These are phyloP conservation scores for Megatriorchis doriae DNA, from an alignment of 2,113 vertebrate species.

Conservation along the genomic window DNA sequence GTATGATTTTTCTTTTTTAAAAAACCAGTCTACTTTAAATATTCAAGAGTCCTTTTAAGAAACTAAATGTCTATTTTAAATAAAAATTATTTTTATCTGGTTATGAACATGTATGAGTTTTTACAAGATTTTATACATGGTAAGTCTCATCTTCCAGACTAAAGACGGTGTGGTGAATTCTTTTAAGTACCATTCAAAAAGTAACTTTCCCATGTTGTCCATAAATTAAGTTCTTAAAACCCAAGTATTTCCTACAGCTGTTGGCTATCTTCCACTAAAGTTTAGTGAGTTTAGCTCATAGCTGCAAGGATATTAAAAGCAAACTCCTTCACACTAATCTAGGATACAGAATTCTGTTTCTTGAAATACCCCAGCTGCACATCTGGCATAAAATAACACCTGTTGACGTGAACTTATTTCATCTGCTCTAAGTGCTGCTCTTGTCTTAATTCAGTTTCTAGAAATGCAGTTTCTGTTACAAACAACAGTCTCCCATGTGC, in stretches of 20 bases:
- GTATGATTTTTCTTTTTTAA: not conserved
- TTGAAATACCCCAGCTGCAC: not conserved
- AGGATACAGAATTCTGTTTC: not conserved
- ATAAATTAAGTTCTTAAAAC: not conserved
- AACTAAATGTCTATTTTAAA: conserved; percentile 30
- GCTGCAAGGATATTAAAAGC: not conserved
- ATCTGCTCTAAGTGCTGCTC: not conserved
- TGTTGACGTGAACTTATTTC: not conserved
- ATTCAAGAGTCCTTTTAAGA: not conserved
- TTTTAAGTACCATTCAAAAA: not conserved
- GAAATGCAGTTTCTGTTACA: not conserved
- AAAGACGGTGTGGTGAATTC: not conserved
- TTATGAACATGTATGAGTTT: not conserved
- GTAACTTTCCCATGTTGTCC: rapidly evolving
- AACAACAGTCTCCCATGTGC: no score
- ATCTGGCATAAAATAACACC: not conserved
- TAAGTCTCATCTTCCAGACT: not conserved
- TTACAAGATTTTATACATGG: not conserved
- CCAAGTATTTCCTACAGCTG: not conserved
- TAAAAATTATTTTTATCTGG: conserved; percentile 10
- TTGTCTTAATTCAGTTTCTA: not conserved
- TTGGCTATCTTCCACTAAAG: not conserved
- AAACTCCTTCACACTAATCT: not conserved
- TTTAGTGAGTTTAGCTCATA: not conserved
- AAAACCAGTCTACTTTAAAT: not conserved